Percentiles rank a stretch among this genome's conserved stretches.
Evolutionary conservation across 2,113 vertebrate genomes (phyloP).

Genomic region (Myrmecobius fasciatus): DNA sequence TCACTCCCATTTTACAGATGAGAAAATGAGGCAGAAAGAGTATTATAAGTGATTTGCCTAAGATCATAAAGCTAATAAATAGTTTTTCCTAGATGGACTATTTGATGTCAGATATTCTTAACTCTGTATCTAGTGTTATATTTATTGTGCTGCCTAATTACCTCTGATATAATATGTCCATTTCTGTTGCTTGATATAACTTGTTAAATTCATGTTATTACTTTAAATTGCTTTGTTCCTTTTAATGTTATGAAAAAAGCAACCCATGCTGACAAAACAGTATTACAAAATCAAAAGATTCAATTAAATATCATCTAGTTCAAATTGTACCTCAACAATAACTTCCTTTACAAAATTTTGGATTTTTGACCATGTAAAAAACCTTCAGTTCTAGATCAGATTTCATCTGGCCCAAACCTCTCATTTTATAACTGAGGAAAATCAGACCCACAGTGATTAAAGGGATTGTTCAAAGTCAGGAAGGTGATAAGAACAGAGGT

Average conservation of each 20-base stretch:
- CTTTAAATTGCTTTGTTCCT: slow-evolving; percentile 19
- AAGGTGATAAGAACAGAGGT: neutral
- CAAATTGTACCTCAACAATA: neutral
- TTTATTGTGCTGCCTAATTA: neutral
- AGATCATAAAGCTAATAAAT: neutral
- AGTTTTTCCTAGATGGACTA: neutral
- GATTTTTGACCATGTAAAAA: neutral
- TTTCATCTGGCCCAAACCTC: neutral
- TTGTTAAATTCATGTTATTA: slow-evolving; percentile 6
- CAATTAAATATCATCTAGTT: neutral
- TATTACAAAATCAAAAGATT: neutral
- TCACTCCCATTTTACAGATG: neutral
- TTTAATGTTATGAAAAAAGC: slow-evolving; percentile 18
- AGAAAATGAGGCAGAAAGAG: neutral
- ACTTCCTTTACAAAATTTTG: neutral
- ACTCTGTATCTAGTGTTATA: neutral
- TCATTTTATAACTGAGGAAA: neutral
- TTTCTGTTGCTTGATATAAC: slow-evolving; percentile 7
- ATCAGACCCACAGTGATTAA: neutral
- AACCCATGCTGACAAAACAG: neutral
- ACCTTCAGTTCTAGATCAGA: neutral
- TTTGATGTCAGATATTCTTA: neutral
- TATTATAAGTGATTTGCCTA: neutral
- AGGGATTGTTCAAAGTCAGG: neutral
- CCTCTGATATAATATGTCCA: neutral